phyloP scores from a whole-genome alignment of 1,140 invertebrate species.

The Neodiprion fabricii region DNA sequence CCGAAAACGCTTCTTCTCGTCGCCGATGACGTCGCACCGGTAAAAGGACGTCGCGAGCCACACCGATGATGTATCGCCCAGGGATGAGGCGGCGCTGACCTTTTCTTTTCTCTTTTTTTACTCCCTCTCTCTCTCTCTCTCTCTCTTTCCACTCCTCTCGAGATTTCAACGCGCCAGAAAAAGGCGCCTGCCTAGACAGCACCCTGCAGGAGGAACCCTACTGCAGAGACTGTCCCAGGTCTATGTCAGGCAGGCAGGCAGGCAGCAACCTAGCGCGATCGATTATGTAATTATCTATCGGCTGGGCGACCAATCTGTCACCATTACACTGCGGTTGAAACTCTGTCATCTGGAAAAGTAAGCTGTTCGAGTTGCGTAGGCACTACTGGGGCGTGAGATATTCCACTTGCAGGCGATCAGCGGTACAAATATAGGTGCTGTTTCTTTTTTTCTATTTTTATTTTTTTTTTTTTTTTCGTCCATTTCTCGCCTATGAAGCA shows the following conservation, averaged over 20 bases:
- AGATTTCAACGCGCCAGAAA: constrained; percentile 3
- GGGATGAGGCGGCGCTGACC: constrained; percentile 3
- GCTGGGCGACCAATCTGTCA: constrained; percentile 29
- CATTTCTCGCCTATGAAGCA: no score
- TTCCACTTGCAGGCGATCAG: no score
- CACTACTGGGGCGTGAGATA: neutral
- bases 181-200: neutral
- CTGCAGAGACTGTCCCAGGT: neutral
- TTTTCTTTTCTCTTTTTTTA: constrained; percentile 14
- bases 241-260: neutral
- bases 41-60: constrained; percentile 4
- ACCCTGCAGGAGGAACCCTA: neutral
- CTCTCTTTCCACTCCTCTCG: constrained; percentile 16
- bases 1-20: neutral
- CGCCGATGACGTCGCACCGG: neutral
- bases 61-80: constrained; percentile 3
- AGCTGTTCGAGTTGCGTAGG: neutral
- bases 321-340: constrained; percentile 19
- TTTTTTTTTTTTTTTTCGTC: no score
- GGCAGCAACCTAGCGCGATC: neutral
- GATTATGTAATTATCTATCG: constrained; percentile 22
- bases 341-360: neutral
- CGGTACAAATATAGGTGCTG: no score
- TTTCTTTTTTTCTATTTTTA: no score
- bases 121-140: constrained; percentile 1